Conservation (phyloP, 2,797 vertebrate genomes). For the Vespertilio murinus region DNA sequence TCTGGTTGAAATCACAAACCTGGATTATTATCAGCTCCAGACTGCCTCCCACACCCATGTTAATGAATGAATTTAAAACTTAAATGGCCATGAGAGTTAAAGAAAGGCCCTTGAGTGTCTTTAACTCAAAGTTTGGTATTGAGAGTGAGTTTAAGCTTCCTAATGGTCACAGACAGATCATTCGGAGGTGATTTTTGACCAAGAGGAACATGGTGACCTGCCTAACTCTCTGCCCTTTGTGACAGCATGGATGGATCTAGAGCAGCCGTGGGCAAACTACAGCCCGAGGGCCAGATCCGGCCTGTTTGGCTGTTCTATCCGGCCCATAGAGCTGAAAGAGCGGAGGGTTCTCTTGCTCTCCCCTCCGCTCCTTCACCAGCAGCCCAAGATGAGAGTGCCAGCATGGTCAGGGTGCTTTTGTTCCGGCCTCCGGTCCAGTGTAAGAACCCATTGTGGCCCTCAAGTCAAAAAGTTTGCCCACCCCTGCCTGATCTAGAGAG, state of each 20-base stretch:
- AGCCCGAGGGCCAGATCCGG: too few species aligned
- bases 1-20: conserved; percentile 11
- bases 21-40: not conserved
- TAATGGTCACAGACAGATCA: not conserved
- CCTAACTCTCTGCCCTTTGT: not conserved
- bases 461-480: too few species aligned
- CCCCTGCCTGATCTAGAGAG: not conserved
- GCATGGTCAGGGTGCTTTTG: too few species aligned
- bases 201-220: not conserved
- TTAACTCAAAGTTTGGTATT: not conserved
- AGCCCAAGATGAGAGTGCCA: too few species aligned
- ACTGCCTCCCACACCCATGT: not conserved
- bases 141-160: not conserved
- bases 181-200: not conserved
- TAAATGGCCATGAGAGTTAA: not conserved
- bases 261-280: too few species aligned
- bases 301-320: too few species aligned
- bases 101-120: not conserved
- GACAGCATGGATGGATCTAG: not conserved
- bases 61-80: not conserved
- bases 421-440: too few species aligned
- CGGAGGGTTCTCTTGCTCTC: too few species aligned
- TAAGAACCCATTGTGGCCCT: too few species aligned
- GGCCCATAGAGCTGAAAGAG: too few species aligned
- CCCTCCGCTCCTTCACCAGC: too few species aligned